Conservation (phyloP, 2,888 invertebrate species). For the Epicampocera succincta region DNA sequence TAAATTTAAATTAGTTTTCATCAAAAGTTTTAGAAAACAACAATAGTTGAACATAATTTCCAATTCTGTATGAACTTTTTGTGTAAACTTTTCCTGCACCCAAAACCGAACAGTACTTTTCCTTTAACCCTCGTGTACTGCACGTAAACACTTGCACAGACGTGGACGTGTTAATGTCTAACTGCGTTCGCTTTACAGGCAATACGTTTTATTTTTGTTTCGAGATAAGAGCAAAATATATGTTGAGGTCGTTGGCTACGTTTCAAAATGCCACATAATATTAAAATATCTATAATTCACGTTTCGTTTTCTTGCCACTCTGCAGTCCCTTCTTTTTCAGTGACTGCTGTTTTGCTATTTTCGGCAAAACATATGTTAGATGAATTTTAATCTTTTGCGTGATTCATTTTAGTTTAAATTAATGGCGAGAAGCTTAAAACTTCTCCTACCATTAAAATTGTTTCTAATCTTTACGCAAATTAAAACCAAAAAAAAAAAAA, state of each 20-base stretch:
- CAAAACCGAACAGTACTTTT: no score
- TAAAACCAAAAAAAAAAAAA: neutral
- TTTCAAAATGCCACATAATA: conserved; percentile 63
- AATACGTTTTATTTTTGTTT: conserved; percentile 32
- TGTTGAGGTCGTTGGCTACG: conserved; percentile 61
- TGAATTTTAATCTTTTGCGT: conserved; percentile 55
- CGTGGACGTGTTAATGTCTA: conserved; percentile 33
- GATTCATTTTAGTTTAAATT: conserved; percentile 62
- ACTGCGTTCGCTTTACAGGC: conserved; percentile 36
- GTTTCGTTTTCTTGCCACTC: conserved; percentile 19
- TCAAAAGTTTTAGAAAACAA: no score
- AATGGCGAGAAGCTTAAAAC: conserved; percentile 35
- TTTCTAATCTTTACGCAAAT: neutral
- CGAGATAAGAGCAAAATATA: conserved; percentile 66
- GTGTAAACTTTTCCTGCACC: no score
- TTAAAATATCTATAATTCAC: conserved; percentile 56
- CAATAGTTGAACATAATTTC: no score
- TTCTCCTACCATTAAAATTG: neutral
- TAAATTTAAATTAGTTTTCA: no score
- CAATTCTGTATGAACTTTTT: no score
- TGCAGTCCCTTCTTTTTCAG: neutral
- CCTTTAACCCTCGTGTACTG: neutral
- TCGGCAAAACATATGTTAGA: conserved; percentile 50
- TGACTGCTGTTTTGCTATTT: conserved; percentile 26
- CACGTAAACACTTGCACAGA: conserved; percentile 4